Conservation (phyloP, 2,113 vertebrate genomes). For the Monopterus albus region DNA sequence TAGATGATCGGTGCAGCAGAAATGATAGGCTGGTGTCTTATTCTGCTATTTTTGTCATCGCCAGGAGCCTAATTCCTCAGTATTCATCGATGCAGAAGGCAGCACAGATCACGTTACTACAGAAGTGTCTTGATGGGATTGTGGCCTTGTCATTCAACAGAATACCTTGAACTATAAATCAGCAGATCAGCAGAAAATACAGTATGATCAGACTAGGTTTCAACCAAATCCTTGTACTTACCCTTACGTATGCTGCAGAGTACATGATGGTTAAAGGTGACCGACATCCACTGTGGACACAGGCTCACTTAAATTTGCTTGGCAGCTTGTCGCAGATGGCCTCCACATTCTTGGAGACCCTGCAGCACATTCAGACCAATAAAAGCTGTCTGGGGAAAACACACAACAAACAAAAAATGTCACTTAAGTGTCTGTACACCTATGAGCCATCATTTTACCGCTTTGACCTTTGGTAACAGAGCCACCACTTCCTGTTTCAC, state of each 20-base stretch:
- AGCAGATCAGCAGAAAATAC: no score
- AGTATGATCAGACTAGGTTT: no score
- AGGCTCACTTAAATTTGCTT: not conserved
- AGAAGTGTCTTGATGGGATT: not conserved
- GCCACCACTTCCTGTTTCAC: no score
- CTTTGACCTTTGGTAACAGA: no score
- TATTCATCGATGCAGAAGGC: not conserved
- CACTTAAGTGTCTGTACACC: no score
- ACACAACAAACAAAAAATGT: not conserved
- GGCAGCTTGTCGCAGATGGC: not conserved
- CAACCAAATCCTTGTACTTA: no score
- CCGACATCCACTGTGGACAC: not conserved
- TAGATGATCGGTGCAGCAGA: not conserved
- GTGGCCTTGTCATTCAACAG: not conserved
- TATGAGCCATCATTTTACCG: no score
- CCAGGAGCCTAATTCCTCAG: not conserved
- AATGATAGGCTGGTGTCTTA: not conserved
- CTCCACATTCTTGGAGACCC: not conserved
- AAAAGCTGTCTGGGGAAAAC: not conserved
- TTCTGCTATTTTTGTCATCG: not conserved
- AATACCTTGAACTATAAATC: not conserved
- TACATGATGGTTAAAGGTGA: not conserved
- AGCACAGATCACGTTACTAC: not conserved
- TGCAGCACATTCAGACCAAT: not conserved
- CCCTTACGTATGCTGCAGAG: no score